Base-by-base conservation (phyloP, 2,888 invertebrate genomes). In the Drosophila mimetica region DNA sequence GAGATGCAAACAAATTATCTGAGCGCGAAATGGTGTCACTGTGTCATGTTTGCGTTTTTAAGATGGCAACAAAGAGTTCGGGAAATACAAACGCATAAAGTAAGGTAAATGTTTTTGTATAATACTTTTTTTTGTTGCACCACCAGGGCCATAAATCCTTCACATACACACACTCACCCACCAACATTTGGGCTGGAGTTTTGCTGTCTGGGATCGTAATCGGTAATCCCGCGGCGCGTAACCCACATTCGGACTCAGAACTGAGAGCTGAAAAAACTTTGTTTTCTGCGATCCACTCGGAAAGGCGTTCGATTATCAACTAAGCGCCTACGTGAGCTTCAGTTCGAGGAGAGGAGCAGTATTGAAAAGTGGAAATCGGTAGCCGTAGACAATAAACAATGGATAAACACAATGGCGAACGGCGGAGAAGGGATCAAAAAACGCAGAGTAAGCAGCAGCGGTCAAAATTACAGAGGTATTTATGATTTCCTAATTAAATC, bases 301-400 rank as follows among this genome's bases (percentile, higher is more conserved):
- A 46, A 60, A 50, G 66, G 58, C 77, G 81, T 63, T 74, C 75
- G 66, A 60, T 70, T 74, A 65, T 77, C 80, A 83, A 79, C 79
- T 79, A 83, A 79, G 75, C 58, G 42, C 13, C 59, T 42, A 76
- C 55, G 53, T 74, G 74, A 66, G 84, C 80, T 79, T 64, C 47
- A 70, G 47, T 41, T 44, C 61, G 48, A 22, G 50, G 28, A 36
- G 34, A 11, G 18, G 11, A 14, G 36, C 41, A 54, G 30, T 34
- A 42, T 53, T 47, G 52, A 44, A 69, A 37, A 53, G 30, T 16
- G 18, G 11, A 59, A 41, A 53, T 71, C 41, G 46, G 50, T 46
- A 74, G 58, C 50, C 55, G 55, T 18, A 69, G 46, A 47, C 53
- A 54, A 46, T 32, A 32, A 54, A 32, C 47, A 54, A 46, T 9